These are phyloP conservation scores for Psophia crepitans DNA, from an alignment of 2,113 vertebrate species.

Conservation along the genomic window DNA sequence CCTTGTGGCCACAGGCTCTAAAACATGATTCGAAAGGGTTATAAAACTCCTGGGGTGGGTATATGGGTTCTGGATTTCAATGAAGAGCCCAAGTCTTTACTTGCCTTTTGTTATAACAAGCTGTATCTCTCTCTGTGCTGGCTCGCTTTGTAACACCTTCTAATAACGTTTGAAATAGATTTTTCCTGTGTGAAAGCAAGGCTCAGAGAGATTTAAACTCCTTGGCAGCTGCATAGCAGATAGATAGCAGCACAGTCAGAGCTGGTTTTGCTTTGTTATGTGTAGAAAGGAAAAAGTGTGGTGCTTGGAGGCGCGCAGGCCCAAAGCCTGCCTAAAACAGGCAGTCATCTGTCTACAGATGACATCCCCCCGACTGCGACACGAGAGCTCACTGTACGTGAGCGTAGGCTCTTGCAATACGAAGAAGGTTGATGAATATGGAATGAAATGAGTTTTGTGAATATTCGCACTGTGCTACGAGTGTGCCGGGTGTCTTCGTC, in stretches of 20 bases:
- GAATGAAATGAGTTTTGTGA: neutral
- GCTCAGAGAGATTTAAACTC: neutral
- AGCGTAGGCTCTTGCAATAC: accelerated
- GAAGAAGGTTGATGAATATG: neutral
- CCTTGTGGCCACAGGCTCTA: neutral
- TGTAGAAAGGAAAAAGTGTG: neutral
- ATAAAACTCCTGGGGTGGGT: neutral
- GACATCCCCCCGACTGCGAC: neutral
- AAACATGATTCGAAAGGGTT: neutral
- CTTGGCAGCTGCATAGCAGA: neutral
- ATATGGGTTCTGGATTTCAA: neutral
- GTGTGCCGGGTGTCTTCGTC: neutral
- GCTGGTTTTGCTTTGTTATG: neutral
- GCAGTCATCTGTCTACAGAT: neutral
- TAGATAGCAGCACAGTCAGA: neutral
- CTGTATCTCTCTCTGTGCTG: accelerated
- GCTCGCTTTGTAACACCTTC: neutral
- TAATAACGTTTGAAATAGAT: neutral
- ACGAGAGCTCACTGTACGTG: accelerated
- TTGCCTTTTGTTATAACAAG: neutral
- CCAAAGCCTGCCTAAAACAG: neutral
- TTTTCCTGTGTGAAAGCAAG: neutral
- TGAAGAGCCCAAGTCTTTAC: neutral
- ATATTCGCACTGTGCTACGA: accelerated
- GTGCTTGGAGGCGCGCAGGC: neutral